Evolutionary conservation across 2,797 vertebrate species (phyloP), one percentile per base, ranked within the genome.

Genomic region (Selene dorsalis): DNA sequence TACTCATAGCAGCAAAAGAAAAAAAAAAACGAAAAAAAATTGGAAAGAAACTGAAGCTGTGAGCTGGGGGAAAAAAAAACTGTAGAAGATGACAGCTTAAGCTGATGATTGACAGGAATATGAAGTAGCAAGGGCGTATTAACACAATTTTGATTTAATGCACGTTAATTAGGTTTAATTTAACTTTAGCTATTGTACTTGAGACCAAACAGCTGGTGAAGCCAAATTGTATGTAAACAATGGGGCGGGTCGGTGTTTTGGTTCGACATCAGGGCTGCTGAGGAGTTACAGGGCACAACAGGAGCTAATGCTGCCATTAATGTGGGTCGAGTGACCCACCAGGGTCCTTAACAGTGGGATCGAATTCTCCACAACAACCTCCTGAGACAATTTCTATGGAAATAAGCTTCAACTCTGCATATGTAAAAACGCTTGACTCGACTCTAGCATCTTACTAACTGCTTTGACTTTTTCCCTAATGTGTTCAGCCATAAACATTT

Each of bases 381-480:
- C 63, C 61, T 12, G 62, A 74, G 75, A 84, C 14, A 43, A 84
- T 78, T 88, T 86, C 62, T 73, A 81, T 82, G 64, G 48, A 87
- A 84, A 87, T 87, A 57, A 58, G 62, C 81, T 47, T 56, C 62
- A 50, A 17, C 48, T 69, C 64, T 5, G 58, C 70, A 83, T 56
- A 74, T 66, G 69, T 38, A 56, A 69, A 79, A 80, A 86, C 52
- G 57, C 57, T 88, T 55, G 53, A 82, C 55, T 79, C 24, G 8
- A 77, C 73, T 79, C 1, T 1, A 60, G 60, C 56, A 13, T 57
- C 76, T 66, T 20, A 2, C 52, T 61, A 83, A 85, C 77, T 72
- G 80, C 85, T 67, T 65, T 57, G 77, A 71, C 71, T 87, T 84
- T 84, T 50, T 76, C 55, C 48, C 65, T 35, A 75, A 81, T 77